Evolutionary conservation across 2,113 vertebrate genomes (phyloP), one percentile per base, ranked within the genome.

Genomic region (Malaclemys terrapin): DNA sequence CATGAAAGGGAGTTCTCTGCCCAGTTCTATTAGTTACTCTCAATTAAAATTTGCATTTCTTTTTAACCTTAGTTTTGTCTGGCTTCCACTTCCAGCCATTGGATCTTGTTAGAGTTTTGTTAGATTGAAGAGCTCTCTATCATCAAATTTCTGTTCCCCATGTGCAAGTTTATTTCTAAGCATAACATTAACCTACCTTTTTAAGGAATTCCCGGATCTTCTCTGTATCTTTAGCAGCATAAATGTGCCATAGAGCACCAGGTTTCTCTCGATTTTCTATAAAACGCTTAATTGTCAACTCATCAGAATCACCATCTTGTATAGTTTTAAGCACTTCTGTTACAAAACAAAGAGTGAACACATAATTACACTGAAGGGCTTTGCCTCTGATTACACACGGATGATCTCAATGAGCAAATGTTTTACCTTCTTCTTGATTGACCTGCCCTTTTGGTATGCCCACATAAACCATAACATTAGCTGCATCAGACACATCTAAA

Each of bases 391-490:
- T 9, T 65, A 31, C 50, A 88, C 52, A 88, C 38, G 65, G 85
- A 20, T 3, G 54, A 35, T 25, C 7, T 38, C 38, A 22, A 12
- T 24, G 52, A 62, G 80, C 45, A 82, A 4, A 82, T 17, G 31
- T 49, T 90, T 59, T 69, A 99, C 98, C 98, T 96, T 98, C 98
- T 84, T 99, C 98, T 25, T 99, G 98, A 31, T 98, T 97, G 56
- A 96, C 95, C 91, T 98, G 98, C 80, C 98, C 98, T 80, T 98
- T 98, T 79, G 98, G 98, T 92, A 99, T 98, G 2, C 98, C 98
- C 87, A 99, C 98, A 0, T 99, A 99, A 22, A 99, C 98, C 98
- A 99, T 99, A 24, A 99, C 98, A 1, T 99, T 99, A 8, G 98
- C 98, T 14, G 98, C 98, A 7, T 99, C 98, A 24, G 98, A 99